A percentile compares a stretch with the other conserved stretches of the same genome.
Evolutionary conservation across 2,797 vertebrate genomes (phyloP).

Genomic region (Molothrus aeneus): DNA sequence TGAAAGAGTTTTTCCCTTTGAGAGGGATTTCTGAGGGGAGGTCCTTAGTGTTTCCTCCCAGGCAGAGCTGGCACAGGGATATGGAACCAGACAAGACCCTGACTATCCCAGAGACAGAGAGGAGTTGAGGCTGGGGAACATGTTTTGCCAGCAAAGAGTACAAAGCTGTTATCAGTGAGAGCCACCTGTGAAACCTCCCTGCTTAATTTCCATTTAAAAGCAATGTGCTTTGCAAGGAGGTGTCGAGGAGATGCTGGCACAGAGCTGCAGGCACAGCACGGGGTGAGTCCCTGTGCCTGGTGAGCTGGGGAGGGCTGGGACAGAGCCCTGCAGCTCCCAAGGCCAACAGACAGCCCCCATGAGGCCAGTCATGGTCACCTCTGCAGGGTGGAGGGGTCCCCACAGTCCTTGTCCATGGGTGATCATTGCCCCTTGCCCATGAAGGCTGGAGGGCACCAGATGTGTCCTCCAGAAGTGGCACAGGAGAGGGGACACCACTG

Average conservation of each 20-base stretch:
- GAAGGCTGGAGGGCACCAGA: neutral
- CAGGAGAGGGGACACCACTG: neutral
- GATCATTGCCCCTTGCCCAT: neutral
- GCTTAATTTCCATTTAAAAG: conserved; percentile 23
- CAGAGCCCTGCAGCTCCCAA: neutral
- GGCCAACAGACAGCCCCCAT: neutral
- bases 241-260: neutral
- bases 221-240: neutral
- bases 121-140: neutral
- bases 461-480: neutral
- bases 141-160: neutral
- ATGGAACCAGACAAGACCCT: neutral
- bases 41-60: neutral
- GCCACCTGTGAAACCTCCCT: conserved; percentile 6
- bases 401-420: accelerated
- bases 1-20: neutral
- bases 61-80: neutral
- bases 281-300: neutral
- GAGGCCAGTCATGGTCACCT: neutral
- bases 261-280: neutral
- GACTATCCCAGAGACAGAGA: neutral
- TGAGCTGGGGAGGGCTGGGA: neutral
- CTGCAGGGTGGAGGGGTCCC: neutral
- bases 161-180: neutral
- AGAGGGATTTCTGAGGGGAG: neutral